Evolutionary conservation across 2,113 vertebrate species (phyloP).

Genomic region (Marmota monax): DNA sequence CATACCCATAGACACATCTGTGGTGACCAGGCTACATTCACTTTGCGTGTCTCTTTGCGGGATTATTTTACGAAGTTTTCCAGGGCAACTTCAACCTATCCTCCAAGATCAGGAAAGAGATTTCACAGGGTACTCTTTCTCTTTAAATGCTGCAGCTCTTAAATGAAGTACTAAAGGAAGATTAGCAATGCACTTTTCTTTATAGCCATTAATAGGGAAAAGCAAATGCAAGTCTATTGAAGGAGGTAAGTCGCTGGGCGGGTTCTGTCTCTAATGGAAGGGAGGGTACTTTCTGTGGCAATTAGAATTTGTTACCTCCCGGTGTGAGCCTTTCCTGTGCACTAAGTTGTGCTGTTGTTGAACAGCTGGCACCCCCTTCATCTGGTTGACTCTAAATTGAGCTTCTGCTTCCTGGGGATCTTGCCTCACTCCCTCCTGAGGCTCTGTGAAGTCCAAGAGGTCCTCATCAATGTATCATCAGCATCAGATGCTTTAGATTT

Average conservation of each 20-base stretch:
- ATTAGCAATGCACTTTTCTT: not conserved
- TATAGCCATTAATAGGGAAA: not conserved
- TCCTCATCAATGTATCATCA: not conserved
- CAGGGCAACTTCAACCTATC: not conserved
- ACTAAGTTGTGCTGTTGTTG: not conserved
- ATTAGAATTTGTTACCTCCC: not conserved
- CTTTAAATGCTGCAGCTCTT: conserved; percentile 9
- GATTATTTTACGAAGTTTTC: not conserved
- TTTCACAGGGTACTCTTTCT: not conserved
- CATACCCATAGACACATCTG: not conserved
- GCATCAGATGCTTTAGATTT: not conserved
- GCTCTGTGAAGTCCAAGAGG: not conserved
- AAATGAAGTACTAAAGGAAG: not conserved
- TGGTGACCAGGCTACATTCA: not conserved
- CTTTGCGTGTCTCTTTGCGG: not conserved
- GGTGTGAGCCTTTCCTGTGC: not conserved
- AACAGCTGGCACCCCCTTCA: not conserved
- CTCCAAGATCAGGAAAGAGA: not conserved
- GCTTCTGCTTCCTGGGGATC: not conserved
- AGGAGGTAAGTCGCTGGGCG: not conserved
- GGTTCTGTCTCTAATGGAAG: not conserved
- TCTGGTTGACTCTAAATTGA: not conserved
- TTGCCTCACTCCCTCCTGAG: not conserved
- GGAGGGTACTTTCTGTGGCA: not conserved
- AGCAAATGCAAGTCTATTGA: not conserved